Evolutionary conservation across 2,888 invertebrate species (phyloP).

Genomic region (Lithosia quadra): DNA sequence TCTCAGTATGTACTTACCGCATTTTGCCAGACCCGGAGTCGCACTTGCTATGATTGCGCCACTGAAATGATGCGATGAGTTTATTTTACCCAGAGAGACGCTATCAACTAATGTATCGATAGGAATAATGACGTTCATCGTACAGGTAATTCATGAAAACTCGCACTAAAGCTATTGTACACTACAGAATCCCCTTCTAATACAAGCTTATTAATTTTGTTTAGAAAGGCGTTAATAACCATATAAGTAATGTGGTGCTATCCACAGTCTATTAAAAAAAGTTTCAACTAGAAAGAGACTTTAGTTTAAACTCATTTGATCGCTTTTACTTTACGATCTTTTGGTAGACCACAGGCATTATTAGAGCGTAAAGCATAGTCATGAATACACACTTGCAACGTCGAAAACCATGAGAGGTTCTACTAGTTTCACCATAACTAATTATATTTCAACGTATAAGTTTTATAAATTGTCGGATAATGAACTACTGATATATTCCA

Average conservation of each 20-base stretch:
- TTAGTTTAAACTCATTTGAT: background rate
- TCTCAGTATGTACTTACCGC: too few relatives aligned
- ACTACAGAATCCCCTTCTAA: background rate
- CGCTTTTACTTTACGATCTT: conserved; percentile 7
- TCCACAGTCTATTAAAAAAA: background rate
- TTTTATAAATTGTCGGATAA: conserved; percentile 14
- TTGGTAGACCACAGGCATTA: conserved; percentile 4
- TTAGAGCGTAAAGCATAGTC: conserved; percentile 7
- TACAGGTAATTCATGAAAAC: background rate
- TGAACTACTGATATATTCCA: conserved; percentile 5
- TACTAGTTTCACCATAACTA: conserved; percentile 18
- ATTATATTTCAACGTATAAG: conserved; percentile 8
- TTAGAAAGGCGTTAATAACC: conserved; percentile 3
- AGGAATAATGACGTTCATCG: background rate
- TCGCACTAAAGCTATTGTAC: background rate
- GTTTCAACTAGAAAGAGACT: background rate
- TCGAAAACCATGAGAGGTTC: conserved; percentile 9
- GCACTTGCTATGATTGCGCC: background rate
- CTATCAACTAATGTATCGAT: background rate
- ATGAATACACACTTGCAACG: conserved; percentile 1
- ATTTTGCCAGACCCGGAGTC: background rate
- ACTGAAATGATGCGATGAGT: background rate
- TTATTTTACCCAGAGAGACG: background rate
- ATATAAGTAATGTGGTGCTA: conserved; percentile 8
- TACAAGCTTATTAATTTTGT: background rate